Percentiles rank a stretch among this genome's conserved stretches.
Evolutionary conservation across 2,797 vertebrate species (phyloP).

Genomic region (Argya squamiceps): DNA sequence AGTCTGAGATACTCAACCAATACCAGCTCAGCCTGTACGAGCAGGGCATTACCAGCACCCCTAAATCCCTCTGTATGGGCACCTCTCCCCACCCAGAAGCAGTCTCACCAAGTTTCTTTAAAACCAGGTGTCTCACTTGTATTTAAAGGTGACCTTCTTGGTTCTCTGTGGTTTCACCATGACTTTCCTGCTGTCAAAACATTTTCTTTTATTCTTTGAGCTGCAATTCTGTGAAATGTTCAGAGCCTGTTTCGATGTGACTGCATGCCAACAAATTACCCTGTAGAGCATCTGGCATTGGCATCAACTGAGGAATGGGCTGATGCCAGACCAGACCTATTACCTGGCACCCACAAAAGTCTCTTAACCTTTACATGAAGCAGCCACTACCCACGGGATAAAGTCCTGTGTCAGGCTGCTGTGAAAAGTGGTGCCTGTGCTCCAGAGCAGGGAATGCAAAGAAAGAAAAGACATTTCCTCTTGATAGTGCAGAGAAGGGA

Average conservation of each 20-base stretch:
- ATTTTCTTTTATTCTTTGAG: background rate
- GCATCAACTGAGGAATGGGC: background rate
- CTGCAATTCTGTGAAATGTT: background rate
- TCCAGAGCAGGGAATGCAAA: background rate
- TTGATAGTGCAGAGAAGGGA: background rate
- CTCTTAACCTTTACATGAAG: background rate
- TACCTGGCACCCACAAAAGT: background rate
- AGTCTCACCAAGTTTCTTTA: background rate
- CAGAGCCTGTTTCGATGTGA: background rate
- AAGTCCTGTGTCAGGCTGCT: background rate
- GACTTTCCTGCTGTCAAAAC: background rate
- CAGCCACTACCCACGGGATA: rapidly evolving
- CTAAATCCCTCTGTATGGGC: background rate
- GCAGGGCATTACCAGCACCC: background rate
- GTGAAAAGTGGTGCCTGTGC: background rate
- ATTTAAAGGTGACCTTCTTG: background rate
- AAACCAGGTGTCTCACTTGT: background rate
- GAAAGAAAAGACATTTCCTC: background rate
- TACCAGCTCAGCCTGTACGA: background rate
- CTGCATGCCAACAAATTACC: background rate
- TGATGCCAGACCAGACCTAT: slow-evolving; percentile 2
- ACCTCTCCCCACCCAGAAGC: background rate
- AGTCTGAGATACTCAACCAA: background rate
- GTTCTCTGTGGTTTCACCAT: background rate
- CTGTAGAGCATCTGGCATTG: background rate